phyloP scores from a whole-genome alignment of 2,888 invertebrate genomes.

The Scaptomyza reducta region DNA sequence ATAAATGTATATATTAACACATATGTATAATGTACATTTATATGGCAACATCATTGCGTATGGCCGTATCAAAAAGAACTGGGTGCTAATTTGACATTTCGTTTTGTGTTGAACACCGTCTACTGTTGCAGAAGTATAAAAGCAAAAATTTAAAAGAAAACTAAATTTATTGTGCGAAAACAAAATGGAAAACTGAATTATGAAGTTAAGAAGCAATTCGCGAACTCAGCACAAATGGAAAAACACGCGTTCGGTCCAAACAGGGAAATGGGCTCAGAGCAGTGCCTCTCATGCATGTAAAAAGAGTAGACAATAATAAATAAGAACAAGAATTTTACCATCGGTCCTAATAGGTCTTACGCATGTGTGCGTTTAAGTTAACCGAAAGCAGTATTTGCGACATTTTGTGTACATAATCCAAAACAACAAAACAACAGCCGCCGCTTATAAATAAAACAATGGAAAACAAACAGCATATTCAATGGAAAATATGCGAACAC shows the following conservation, averaged over 20 bases:
- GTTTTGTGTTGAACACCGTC: conserved; percentile 61
- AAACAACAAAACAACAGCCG: conserved; percentile 24
- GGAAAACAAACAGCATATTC: conserved; percentile 25
- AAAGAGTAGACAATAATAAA: conserved; percentile 21
- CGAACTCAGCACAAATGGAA: not conserved
- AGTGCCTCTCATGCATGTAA: conserved; percentile 6
- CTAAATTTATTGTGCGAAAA: conserved; percentile 31
- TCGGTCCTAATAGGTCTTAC: conserved; percentile 21
- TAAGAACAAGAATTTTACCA: conserved; percentile 19
- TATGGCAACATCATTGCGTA: conserved; percentile 70
- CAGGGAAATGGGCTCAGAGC: conserved; percentile 4
- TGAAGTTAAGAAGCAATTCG: not conserved
- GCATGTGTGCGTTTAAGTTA: conserved; percentile 29
- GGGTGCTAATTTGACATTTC: conserved; percentile 64
- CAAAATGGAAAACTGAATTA: conserved; percentile 17
- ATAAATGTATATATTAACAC: conserved; percentile 33
- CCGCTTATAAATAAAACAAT: conserved; percentile 35
- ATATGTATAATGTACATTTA: conserved; percentile 52
- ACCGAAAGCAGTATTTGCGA: conserved; percentile 31
- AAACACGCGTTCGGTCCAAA: conserved; percentile 4
- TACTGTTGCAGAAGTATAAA: conserved; percentile 47
- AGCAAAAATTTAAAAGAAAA: conserved; percentile 35
- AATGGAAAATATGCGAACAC: conserved; percentile 10
- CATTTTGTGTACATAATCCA: conserved; percentile 42
- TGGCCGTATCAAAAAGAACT: conserved; percentile 61